Conservation (phyloP, 2,113 vertebrate genomes). For the Circaetus gallicus region DNA sequence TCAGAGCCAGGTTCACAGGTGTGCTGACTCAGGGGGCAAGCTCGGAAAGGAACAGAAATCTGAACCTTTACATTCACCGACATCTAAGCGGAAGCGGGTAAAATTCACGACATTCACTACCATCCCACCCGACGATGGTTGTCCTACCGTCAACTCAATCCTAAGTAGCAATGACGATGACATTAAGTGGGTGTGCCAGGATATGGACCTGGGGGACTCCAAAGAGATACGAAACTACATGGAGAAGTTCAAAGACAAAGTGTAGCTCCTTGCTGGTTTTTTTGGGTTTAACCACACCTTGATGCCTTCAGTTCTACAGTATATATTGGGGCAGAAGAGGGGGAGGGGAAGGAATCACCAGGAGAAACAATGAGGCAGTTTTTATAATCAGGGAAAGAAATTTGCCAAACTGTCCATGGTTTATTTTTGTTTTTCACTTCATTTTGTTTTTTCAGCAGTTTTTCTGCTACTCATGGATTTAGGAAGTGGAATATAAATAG, state of each 20-base stretch:
- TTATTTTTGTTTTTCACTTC: background rate
- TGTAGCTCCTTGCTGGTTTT: slow-evolving; percentile 8
- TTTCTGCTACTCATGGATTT: background rate
- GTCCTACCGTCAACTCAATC: slow-evolving; percentile 81
- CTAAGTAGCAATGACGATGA: slow-evolving; percentile 79
- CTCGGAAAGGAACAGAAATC: slow-evolving; percentile 72
- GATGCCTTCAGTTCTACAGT: slow-evolving; percentile 79
- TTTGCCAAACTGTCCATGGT: slow-evolving; percentile 47
- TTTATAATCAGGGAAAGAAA: slow-evolving; percentile 45
- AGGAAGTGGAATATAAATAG: background rate
- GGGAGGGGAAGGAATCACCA: background rate
- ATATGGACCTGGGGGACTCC: slow-evolving; percentile 79
- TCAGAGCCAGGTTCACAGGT: slow-evolving; percentile 78
- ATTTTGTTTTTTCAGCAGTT: background rate
- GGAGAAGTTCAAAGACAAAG: slow-evolving; percentile 85
- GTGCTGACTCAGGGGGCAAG: slow-evolving; percentile 54
- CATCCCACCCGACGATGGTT: slow-evolving; percentile 78
- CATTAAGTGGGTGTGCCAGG: slow-evolving; percentile 91
- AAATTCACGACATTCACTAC: slow-evolving; percentile 92
- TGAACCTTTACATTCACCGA: slow-evolving; percentile 80
- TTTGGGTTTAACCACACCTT: slow-evolving; percentile 70
- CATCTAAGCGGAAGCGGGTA: slow-evolving; percentile 89
- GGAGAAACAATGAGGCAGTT: background rate
- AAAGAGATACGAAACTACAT: slow-evolving; percentile 84
- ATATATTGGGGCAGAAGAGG: background rate